These are phyloP conservation scores for Pteronotus mesoamericanus DNA, from an alignment of 2,797 vertebrate genomes.

Conservation along the genomic window DNA sequence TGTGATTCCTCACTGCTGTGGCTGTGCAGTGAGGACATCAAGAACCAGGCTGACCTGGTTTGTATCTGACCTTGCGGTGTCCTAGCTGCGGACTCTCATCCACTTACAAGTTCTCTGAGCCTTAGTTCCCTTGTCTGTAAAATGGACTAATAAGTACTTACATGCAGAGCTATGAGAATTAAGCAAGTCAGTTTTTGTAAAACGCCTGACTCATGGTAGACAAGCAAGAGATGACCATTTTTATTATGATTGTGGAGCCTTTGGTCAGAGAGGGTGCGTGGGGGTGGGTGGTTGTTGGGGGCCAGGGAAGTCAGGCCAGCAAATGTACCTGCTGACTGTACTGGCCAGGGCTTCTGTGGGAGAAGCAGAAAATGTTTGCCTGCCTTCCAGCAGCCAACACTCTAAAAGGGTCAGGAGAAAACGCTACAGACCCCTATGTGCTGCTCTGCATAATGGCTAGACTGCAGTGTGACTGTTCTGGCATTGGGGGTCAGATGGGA, in stretches of 20 bases:
- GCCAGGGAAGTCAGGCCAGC: background rate
- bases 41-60: background rate
- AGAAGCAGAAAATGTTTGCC: background rate
- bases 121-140: background rate
- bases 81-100: background rate
- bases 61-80: background rate
- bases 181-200: background rate
- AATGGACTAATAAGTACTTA: background rate
- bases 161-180: background rate
- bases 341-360: background rate
- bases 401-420: too few relatives aligned
- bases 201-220: background rate
- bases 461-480: fast-evolving
- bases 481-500: too few relatives aligned
- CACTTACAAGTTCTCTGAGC: background rate
- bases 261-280: background rate
- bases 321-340: background rate
- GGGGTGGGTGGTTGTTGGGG: background rate
- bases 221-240: background rate
- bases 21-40: too few relatives aligned
- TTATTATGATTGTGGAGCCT: background rate
- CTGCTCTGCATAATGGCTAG: background rate
- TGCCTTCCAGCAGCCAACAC: background rate
- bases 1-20: fast-evolving
- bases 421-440: background rate